Conservation (phyloP, 2,888 invertebrate genomes). For the Dendrolimus pini region DNA sequence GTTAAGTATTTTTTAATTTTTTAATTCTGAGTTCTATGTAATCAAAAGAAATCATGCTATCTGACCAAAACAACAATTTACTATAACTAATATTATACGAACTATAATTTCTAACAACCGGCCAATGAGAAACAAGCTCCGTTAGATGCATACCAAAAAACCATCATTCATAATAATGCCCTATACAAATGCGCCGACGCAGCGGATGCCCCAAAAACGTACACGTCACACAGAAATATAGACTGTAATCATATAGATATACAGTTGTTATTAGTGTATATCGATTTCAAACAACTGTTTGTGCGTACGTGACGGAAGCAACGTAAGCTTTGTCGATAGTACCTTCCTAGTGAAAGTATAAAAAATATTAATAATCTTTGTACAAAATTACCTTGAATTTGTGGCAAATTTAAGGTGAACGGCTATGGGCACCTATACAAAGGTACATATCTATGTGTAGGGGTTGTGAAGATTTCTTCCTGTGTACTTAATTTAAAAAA, state of each 20-base stretch:
- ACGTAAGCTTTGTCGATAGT: slow-evolving; percentile 9
- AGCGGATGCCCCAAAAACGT: neutral
- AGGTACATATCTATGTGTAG: no score
- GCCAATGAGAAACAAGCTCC: neutral
- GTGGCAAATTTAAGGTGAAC: no score
- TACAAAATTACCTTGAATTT: no score
- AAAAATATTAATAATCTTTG: slow-evolving; percentile 1
- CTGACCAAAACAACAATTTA: no score
- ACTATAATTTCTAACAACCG: neutral
- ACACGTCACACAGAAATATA: neutral
- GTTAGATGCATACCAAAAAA: neutral
- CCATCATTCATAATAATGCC: neutral
- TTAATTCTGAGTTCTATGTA: no score
- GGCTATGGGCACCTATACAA: no score
- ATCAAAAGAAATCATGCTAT: no score
- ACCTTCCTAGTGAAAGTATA: slow-evolving; percentile 14
- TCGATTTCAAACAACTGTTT: neutral
- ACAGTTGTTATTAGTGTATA: neutral
- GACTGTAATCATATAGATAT: neutral
- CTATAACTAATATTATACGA: no score
- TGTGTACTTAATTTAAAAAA: no score
- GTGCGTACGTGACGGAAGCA: slow-evolving; percentile 17
- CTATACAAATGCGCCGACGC: neutral
- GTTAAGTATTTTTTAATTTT: no score
- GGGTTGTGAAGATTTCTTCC: no score